phyloP scores from a whole-genome alignment of 2,113 vertebrate genomes.

The Lampris megalopsis region DNA sequence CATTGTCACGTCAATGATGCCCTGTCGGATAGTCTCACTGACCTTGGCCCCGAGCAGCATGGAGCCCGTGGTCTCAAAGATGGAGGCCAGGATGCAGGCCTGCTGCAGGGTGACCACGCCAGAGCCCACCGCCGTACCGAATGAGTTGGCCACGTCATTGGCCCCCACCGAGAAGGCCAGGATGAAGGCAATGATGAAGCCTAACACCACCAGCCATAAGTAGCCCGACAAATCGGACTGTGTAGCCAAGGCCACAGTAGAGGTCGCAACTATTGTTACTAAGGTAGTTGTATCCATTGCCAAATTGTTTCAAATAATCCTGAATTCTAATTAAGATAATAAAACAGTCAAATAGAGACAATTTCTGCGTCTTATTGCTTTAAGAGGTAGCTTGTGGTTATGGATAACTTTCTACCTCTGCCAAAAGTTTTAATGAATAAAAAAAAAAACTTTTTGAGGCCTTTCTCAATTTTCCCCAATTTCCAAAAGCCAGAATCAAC shows the following conservation, averaged over 20 bases:
- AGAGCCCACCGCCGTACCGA: conserved; percentile 95
- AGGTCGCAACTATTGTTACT: conserved; percentile 63
- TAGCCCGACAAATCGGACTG: conserved; percentile 66
- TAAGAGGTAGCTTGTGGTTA: conserved; percentile 68
- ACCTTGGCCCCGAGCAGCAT: conserved; percentile 95
- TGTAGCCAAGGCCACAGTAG: conserved; percentile 49
- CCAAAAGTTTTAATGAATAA: conserved; percentile 43
- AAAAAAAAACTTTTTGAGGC: conserved; percentile 58
- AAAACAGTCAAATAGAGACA: conserved; percentile 40
- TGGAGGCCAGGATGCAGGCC: conserved; percentile 91
- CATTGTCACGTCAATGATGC: conserved; percentile 90
- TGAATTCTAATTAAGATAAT: background rate
- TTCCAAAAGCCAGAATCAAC: conserved; percentile 29
- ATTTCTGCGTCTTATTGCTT: conserved; percentile 32
- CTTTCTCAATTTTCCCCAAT: conserved; percentile 14
- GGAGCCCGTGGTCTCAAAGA: conserved; percentile 94
- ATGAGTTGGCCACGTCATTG: conserved; percentile 97
- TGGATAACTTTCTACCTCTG: conserved; percentile 35
- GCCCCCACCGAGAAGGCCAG: conserved; percentile 96
- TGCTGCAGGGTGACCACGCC: conserved; percentile 93
- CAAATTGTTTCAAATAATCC: conserved; percentile 4
- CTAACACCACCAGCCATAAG: conserved; percentile 90
- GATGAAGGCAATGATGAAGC: conserved; percentile 94
- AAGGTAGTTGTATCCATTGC: conserved; percentile 72
- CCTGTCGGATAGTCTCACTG: conserved; percentile 94